A percentile compares a stretch with the other conserved stretches of the same genome.
Conservation (phyloP, 1,140 invertebrate genomes). For the Penaeus indicus region DNA sequence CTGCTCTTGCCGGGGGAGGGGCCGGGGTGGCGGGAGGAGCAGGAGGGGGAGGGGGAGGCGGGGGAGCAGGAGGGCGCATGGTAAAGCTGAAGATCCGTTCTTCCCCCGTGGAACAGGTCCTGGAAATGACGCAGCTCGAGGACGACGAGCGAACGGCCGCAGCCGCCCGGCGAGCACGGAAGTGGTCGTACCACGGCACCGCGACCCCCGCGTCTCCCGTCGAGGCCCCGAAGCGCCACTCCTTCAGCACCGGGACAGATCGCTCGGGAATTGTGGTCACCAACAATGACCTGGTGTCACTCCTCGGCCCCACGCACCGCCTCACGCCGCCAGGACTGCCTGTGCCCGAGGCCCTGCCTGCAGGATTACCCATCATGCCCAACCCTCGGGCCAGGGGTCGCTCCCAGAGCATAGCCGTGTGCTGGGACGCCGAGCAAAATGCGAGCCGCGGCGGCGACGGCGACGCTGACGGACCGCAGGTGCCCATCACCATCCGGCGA, state of each 20-base stretch:
- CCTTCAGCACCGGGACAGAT: constrained; percentile 60
- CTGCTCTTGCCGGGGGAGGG: not conserved
- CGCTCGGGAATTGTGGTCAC: constrained; percentile 61
- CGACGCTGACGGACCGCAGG: constrained; percentile 25
- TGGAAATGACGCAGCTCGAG: constrained; percentile 58
- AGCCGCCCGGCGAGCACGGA: constrained; percentile 45
- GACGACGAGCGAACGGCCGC: constrained; percentile 50
- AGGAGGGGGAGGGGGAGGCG: not conserved
- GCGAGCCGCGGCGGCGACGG: constrained; percentile 7
- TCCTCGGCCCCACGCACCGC: constrained; percentile 48
- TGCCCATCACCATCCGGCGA: constrained; percentile 60
- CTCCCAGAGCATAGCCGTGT: constrained; percentile 63
- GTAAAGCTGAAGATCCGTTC: constrained; percentile 54
- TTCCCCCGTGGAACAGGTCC: constrained; percentile 42
- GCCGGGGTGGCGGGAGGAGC: not conserved
- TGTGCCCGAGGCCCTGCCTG: constrained; percentile 31
- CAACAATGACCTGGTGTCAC: constrained; percentile 52
- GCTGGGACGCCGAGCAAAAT: constrained; percentile 47
- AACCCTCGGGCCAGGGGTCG: constrained; percentile 54
- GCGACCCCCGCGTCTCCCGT: constrained; percentile 54
- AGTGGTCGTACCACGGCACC: constrained; percentile 62
- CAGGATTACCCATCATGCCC: constrained; percentile 40
- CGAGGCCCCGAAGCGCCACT: constrained; percentile 62
- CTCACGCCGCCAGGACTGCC: constrained; percentile 56
- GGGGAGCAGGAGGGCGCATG: constrained; percentile 40